Percentiles rank a stretch among this genome's conserved stretches.
Conservation (phyloP, 2,797 vertebrate genomes). For the Diceros bicornis region DNA sequence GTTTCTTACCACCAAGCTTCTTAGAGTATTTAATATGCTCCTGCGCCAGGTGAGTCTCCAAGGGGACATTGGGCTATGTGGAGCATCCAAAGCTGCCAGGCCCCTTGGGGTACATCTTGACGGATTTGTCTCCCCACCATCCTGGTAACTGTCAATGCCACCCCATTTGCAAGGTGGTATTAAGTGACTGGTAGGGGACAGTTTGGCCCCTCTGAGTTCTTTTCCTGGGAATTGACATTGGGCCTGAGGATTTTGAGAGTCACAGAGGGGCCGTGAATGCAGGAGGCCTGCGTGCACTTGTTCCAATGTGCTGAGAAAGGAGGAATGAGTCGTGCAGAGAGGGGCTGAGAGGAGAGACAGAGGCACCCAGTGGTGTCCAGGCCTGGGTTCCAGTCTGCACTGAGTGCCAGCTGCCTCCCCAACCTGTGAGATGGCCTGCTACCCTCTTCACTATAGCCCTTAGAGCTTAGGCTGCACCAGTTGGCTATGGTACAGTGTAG, state of each 20-base stretch:
- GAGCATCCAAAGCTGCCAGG: not conserved
- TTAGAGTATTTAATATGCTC: not conserved
- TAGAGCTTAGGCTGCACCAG: not conserved
- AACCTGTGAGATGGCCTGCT: not conserved
- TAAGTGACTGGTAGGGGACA: not conserved
- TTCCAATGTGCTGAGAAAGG: not conserved
- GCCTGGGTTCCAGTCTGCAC: not conserved
- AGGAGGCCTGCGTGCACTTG: not conserved
- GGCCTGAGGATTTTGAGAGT: not conserved
- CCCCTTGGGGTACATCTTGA: not conserved
- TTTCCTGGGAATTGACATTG: not conserved
- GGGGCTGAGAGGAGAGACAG: not conserved
- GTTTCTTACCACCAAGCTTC: not conserved
- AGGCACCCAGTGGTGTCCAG: not conserved
- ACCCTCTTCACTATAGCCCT: not conserved
- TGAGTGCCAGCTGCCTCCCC: not conserved
- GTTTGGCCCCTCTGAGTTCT: not conserved
- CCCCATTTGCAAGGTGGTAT: not conserved
- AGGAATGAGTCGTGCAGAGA: not conserved
- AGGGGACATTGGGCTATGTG: too few species aligned
- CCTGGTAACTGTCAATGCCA: not conserved
- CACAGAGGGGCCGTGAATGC: not conserved
- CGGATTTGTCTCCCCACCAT: not conserved
- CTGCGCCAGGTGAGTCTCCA: not conserved
- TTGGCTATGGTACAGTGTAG: not conserved